Conservation (phyloP, 2,113 vertebrate species). For the Prietella phreatophila region DNA sequence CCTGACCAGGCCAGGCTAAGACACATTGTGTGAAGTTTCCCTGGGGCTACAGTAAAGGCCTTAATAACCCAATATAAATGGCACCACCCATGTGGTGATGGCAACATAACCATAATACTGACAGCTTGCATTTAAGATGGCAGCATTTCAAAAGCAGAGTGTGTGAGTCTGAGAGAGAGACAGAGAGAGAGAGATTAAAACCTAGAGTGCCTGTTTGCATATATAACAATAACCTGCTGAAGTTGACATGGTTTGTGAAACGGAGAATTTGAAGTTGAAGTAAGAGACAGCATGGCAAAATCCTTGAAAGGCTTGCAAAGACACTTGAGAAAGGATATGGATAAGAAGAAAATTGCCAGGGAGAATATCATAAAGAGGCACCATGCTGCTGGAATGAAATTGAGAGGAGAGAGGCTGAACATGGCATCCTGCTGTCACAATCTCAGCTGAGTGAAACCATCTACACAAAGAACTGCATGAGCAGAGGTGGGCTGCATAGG, state of each 20-base stretch:
- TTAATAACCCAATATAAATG: slow-evolving; percentile 29
- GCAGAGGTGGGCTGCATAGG: slow-evolving; percentile 19
- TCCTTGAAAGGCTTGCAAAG: slow-evolving; percentile 30
- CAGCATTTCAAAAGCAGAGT: background rate
- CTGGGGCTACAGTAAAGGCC: slow-evolving; percentile 37
- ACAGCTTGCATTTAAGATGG: slow-evolving; percentile 17
- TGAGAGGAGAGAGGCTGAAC: slow-evolving; percentile 44
- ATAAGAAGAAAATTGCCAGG: slow-evolving; percentile 50
- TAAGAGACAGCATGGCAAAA: slow-evolving; percentile 1
- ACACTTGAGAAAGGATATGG: slow-evolving; percentile 30
- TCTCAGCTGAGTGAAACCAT: slow-evolving; percentile 42
- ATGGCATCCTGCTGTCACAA: slow-evolving; percentile 47
- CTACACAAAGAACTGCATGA: slow-evolving; percentile 36
- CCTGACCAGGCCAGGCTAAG: slow-evolving; percentile 41
- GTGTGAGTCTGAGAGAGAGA: background rate
- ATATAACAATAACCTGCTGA: slow-evolving; percentile 5
- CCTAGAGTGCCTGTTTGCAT: slow-evolving; percentile 10
- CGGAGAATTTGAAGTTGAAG: slow-evolving; percentile 1
- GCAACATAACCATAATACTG: slow-evolving; percentile 34
- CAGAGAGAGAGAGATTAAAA: background rate
- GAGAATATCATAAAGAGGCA: slow-evolving; percentile 55
- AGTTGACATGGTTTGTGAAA: background rate
- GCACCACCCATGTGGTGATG: slow-evolving; percentile 25
- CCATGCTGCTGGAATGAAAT: slow-evolving; percentile 47
- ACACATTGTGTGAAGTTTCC: slow-evolving; percentile 42